Percentiles rank a stretch among this genome's conserved stretches.
Conservation (phyloP, 2,888 invertebrate genomes). For the Cotesia congregata region DNA sequence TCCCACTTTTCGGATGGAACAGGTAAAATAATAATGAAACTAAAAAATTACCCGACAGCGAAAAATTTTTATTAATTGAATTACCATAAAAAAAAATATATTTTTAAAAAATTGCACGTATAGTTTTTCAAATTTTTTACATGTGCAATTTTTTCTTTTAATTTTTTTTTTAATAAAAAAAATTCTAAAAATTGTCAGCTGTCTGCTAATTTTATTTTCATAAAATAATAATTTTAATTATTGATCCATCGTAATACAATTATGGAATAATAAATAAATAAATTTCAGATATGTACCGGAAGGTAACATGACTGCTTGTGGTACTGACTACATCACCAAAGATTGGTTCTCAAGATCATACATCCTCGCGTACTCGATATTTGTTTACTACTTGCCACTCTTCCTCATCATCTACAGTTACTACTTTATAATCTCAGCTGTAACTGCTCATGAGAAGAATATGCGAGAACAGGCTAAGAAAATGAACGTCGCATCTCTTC, state of each 20-base stretch:
- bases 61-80: no score
- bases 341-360: constrained; percentile 85
- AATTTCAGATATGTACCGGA: constrained; percentile 87
- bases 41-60: no score
- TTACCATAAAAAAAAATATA: no score
- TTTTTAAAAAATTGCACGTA: no score
- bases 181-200: no score
- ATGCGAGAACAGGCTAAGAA: constrained; percentile 94
- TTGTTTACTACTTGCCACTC: constrained; percentile 84
- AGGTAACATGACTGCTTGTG: constrained; percentile 94
- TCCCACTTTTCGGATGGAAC: constrained; percentile 91
- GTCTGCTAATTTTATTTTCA: no score
- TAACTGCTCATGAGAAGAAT: constrained; percentile 85
- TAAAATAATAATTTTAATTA: neutral
- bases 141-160: no score
- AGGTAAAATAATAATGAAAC: constrained; percentile 70
- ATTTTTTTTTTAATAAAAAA: no score
- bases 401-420: constrained; percentile 88
- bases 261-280: constrained; percentile 16
- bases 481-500: constrained; percentile 91
- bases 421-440: constrained; percentile 84
- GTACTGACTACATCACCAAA: constrained; percentile 87
- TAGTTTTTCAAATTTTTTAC: no score
- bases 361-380: constrained; percentile 83
- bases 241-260: constrained; percentile 11